A percentile compares a stretch with the other conserved stretches of the same genome.
These are phyloP conservation scores for Thamnaconus septentrionalis DNA, from an alignment of 2,113 vertebrate genomes.

Conservation along the genomic window DNA sequence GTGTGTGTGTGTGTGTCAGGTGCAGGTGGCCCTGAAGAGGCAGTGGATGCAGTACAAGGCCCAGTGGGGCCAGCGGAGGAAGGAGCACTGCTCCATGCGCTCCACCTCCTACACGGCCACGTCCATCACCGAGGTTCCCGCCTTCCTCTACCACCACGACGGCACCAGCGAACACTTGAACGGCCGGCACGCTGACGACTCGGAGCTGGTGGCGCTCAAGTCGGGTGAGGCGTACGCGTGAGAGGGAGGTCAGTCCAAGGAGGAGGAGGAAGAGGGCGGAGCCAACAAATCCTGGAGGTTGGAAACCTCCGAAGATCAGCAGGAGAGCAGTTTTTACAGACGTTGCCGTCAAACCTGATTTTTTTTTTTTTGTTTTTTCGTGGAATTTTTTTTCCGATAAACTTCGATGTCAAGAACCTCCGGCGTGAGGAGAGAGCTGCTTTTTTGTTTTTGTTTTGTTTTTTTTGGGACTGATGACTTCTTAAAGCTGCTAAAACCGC, in stretches of 20 bases:
- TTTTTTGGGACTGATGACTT: slow-evolving; percentile 19
- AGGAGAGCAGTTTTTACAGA: slow-evolving; percentile 41
- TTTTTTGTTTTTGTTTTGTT: neutral
- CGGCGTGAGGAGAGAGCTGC: slow-evolving; percentile 42
- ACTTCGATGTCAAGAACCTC: slow-evolving; percentile 42
- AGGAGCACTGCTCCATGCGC: slow-evolving; percentile 83
- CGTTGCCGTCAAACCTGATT: neutral
- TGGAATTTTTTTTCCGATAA: slow-evolving; percentile 45
- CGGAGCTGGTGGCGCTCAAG: slow-evolving; percentile 84
- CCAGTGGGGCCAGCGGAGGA: slow-evolving; percentile 86
- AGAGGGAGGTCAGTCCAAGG: slow-evolving; percentile 12
- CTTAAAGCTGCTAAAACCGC: slow-evolving; percentile 68
- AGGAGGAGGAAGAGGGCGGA: neutral
- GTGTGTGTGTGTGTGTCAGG: slow-evolving; percentile 69
- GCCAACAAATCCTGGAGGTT: neutral
- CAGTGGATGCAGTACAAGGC: slow-evolving; percentile 90
- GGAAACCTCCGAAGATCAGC: slow-evolving; percentile 15
- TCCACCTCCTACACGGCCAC: slow-evolving; percentile 87
- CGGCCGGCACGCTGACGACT: slow-evolving; percentile 78
- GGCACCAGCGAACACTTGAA: slow-evolving; percentile 81
- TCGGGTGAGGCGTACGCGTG: slow-evolving; percentile 83
- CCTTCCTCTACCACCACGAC: slow-evolving; percentile 86
- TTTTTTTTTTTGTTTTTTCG: slow-evolving; percentile 34
- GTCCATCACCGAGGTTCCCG: slow-evolving; percentile 84
- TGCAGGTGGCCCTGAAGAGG: slow-evolving; percentile 88